Conservation (phyloP, 2,797 vertebrate species). For the Characodon lateralis region DNA sequence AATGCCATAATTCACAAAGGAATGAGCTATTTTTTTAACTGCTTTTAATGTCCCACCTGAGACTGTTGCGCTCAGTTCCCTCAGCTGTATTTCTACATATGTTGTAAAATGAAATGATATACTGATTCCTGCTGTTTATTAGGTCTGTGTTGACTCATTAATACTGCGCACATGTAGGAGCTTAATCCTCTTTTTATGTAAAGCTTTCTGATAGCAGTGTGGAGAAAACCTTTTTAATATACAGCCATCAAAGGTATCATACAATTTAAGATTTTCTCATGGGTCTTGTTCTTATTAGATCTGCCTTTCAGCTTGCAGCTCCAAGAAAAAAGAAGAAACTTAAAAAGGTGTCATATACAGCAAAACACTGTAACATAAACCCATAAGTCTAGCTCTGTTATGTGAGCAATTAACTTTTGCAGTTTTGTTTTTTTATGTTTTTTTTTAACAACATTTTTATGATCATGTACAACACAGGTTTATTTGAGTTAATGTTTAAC, state of each 20-base stretch:
- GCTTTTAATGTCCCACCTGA: slow-evolving; percentile 70
- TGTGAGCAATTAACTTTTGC: slow-evolving; percentile 31
- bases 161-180: slow-evolving; percentile 40
- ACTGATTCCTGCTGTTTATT: slow-evolving; percentile 67
- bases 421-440: slow-evolving; percentile 35
- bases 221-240: slow-evolving; percentile 35
- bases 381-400: slow-evolving; percentile 14
- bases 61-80: slow-evolving; percentile 52
- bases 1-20: slow-evolving; percentile 63
- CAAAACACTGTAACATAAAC: slow-evolving; percentile 4
- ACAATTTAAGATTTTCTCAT: slow-evolving; percentile 39
- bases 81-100: slow-evolving; percentile 55
- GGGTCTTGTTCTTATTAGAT: slow-evolving; percentile 50
- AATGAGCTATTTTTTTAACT: slow-evolving; percentile 71
- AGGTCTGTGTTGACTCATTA: slow-evolving; percentile 67
- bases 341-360: slow-evolving; percentile 4
- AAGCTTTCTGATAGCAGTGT: slow-evolving; percentile 20
- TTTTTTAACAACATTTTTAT: slow-evolving; percentile 46
- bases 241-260: slow-evolving; percentile 37
- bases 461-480: slow-evolving; percentile 12
- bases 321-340: slow-evolving; percentile 5
- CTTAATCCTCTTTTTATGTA: slow-evolving; percentile 22
- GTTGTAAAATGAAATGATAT: slow-evolving; percentile 62
- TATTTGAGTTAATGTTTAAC: not conserved
- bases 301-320: slow-evolving; percentile 39